A percentile compares a stretch with the other conserved stretches of the same genome.
These are phyloP conservation scores for Rhipidura dahli DNA, from an alignment of 2,113 vertebrate species.

Conservation along the genomic window DNA sequence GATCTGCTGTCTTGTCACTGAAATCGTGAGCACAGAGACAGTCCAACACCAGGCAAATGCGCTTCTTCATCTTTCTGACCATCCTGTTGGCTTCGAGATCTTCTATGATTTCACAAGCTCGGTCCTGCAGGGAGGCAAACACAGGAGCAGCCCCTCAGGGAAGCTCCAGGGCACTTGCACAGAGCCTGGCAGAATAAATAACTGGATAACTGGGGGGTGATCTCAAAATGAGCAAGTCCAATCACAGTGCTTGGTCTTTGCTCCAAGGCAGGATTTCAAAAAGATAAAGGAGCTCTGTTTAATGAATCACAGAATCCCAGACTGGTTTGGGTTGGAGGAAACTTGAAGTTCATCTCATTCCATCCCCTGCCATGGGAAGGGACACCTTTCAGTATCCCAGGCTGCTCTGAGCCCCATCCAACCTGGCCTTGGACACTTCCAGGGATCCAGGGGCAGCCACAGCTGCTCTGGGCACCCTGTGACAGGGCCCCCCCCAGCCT, in stretches of 20 bases:
- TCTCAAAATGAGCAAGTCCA: background rate
- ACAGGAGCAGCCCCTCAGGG: background rate
- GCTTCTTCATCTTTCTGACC: slow-evolving; percentile 92
- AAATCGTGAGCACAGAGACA: slow-evolving; percentile 97
- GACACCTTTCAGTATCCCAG: background rate
- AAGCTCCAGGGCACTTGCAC: background rate
- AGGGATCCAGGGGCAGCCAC: background rate
- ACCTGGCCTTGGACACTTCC: background rate
- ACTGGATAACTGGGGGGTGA: background rate
- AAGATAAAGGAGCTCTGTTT: background rate
- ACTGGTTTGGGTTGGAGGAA: background rate
- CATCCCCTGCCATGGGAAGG: background rate
- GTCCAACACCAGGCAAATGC: slow-evolving; percentile 96
- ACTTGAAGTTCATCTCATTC: background rate
- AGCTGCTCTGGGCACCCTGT: background rate
- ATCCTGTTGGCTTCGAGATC: slow-evolving; percentile 86
- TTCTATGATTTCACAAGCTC: slow-evolving; percentile 91
- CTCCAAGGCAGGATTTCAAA: background rate
- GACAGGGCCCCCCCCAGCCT: background rate
- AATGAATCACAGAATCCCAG: background rate
- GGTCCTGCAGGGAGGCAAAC: slow-evolving; percentile 77
- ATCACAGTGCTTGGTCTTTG: background rate
- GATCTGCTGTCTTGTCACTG: slow-evolving; percentile 94
- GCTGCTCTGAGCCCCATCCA: background rate
- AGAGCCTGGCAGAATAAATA: background rate